A percentile compares a stretch with the other conserved stretches of the same genome.
Conservation (phyloP, 2,888 invertebrate genomes). For the Arctia plantaginis region DNA sequence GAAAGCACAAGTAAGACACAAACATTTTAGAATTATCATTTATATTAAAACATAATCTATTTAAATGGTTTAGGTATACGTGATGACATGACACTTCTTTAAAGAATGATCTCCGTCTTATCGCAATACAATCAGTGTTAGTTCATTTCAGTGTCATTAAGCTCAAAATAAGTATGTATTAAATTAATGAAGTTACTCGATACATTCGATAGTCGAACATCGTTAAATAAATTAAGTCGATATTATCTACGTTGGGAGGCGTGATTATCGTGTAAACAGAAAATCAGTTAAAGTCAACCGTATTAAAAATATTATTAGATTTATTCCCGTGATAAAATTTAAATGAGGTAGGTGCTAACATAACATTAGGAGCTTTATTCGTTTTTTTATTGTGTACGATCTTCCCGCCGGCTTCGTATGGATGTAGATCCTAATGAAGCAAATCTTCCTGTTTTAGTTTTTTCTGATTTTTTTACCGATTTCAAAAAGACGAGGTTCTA, state of each 20-base stretch:
- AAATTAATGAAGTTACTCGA: slow-evolving; percentile 15
- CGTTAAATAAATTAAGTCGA: neutral
- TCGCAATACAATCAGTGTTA: slow-evolving; percentile 20
- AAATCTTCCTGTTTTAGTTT: too few species aligned
- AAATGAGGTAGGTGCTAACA: neutral
- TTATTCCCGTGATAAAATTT: neutral
- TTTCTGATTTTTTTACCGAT: too few species aligned
- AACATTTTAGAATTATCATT: neutral
- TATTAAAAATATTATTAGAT: neutral
- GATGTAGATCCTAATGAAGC: too few species aligned
- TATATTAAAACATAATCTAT: neutral
- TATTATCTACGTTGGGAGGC: neutral
- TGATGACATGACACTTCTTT: slow-evolving; percentile 15
- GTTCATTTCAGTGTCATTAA: slow-evolving; percentile 17
- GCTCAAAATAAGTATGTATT: slow-evolving; percentile 2
- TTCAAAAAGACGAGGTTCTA: too few species aligned
- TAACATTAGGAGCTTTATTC: neutral
- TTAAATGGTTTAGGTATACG: slow-evolving; percentile 6
- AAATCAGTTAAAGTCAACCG: slow-evolving; percentile 4
- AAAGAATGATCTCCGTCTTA: slow-evolving; percentile 15
- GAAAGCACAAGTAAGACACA: neutral
- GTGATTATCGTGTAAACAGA: slow-evolving; percentile 5
- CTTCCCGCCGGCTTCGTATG: too few species aligned
- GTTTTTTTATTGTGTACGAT: too few species aligned
- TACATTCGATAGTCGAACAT: slow-evolving; percentile 4